Evolutionary conservation across 2,888 invertebrate genomes (phyloP).

Genomic region (Steinernema carpocapsae): DNA sequence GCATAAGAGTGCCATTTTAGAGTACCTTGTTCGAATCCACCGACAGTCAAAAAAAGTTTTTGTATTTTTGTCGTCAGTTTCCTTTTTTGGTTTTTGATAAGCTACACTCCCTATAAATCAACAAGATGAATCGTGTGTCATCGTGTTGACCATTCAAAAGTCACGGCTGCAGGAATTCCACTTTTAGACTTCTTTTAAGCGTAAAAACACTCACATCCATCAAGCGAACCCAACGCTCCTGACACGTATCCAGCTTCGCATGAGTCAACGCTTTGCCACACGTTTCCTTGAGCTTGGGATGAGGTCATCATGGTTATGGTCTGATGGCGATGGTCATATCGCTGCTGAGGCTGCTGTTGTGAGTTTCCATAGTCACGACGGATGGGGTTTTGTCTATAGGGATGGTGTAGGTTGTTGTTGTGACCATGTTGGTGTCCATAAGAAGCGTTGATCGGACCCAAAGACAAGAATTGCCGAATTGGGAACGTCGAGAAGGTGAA

Average conservation of each 20-base stretch:
- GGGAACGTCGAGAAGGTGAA: slow-evolving; percentile 15
- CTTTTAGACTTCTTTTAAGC: no score
- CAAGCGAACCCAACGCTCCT: background rate
- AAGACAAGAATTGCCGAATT: background rate
- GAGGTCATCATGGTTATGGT: background rate
- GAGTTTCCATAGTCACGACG: background rate
- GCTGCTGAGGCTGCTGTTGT: background rate
- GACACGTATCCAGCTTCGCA: background rate
- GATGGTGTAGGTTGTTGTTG: background rate
- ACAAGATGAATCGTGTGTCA: no score
- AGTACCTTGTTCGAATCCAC: no score
- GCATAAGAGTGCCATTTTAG: no score
- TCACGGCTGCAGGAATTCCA: no score
- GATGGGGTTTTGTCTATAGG: background rate
- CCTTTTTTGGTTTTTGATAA: no score
- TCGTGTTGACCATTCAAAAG: no score
- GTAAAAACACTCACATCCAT: background rate
- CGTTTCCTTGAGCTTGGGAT: background rate
- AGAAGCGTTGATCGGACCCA: background rate
- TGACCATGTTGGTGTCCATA: background rate
- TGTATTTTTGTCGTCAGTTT: no score
- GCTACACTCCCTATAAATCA: no score
- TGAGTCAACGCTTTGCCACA: background rate
- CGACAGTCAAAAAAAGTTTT: no score
- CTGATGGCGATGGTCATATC: background rate